Percentiles rank a stretch among this genome's conserved stretches.
These are phyloP conservation scores for Poecile atricapillus DNA, from an alignment of 2,113 vertebrate genomes.

Conservation along the genomic window DNA sequence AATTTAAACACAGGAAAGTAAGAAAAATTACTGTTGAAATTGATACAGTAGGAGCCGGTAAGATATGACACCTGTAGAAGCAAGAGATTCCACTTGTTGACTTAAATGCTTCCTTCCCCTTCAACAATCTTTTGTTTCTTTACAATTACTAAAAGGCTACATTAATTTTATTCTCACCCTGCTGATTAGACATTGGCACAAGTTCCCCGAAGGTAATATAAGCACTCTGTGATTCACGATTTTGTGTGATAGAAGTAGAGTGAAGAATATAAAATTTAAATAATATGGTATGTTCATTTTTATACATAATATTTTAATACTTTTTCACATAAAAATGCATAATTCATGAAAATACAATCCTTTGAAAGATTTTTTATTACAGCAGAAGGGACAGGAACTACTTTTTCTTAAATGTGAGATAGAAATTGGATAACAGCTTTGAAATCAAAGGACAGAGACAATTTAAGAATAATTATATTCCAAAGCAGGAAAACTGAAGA, in stretches of 20 bases:
- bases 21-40: background rate
- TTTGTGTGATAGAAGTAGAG: background rate
- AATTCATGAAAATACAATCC: background rate
- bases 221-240: background rate
- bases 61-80: background rate
- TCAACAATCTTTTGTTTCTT: background rate
- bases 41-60: background rate
- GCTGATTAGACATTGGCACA: background rate
- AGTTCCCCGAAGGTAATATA: background rate
- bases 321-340: background rate
- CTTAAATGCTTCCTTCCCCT: background rate
- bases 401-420: background rate
- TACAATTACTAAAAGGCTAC: background rate
- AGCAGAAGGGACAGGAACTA: background rate
- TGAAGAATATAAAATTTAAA: background rate
- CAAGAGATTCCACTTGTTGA: background rate
- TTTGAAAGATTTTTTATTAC: background rate
- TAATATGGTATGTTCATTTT: background rate
- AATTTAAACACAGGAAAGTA: background rate
- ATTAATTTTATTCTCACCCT: background rate
- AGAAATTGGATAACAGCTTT: background rate
- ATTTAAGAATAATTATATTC: background rate
- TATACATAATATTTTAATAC: background rate
- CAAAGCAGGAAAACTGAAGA: background rate
- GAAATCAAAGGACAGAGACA: background rate